Conservation (phyloP, 2,797 vertebrate species). For the Setipinna tenuifilis region DNA sequence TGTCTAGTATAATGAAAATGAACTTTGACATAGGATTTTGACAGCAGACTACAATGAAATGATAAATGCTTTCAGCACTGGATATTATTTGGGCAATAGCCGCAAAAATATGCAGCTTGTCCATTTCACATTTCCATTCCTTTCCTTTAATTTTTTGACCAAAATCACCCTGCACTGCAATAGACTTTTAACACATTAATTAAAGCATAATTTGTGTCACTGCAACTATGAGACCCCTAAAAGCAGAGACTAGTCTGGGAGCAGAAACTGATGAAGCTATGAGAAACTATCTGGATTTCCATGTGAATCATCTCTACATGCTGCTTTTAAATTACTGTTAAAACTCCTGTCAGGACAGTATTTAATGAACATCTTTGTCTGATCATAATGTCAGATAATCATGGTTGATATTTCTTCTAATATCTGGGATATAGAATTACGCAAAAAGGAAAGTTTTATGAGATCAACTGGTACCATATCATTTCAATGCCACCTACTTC, state of each 20-base stretch:
- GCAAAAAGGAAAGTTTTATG: neutral
- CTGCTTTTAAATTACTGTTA: neutral
- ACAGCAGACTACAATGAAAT: slow-evolving; percentile 67
- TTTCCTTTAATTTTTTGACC: slow-evolving; percentile 14
- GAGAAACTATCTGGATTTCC: neutral
- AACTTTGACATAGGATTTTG: slow-evolving; percentile 73
- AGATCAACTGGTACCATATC: neutral
- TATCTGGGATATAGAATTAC: neutral
- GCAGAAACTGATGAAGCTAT: neutral
- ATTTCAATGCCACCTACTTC: neutral
- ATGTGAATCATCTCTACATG: neutral
- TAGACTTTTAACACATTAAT: neutral
- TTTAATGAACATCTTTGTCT: neutral
- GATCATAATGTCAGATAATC: neutral
- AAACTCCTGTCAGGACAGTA: neutral
- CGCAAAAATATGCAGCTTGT: slow-evolving; percentile 47
- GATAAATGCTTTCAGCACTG: slow-evolving; percentile 51
- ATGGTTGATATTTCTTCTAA: neutral
- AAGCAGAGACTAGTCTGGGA: neutral
- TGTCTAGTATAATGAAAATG: slow-evolving; percentile 76
- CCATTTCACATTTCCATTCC: neutral
- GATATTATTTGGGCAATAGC: slow-evolving; percentile 45
- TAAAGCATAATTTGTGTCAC: neutral
- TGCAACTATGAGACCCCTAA: neutral
- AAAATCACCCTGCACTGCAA: neutral